A percentile compares a stretch with the other conserved stretches of the same genome.
Evolutionary conservation across 2,888 invertebrate genomes (phyloP).

Genomic region (Eristalis tenax): DNA sequence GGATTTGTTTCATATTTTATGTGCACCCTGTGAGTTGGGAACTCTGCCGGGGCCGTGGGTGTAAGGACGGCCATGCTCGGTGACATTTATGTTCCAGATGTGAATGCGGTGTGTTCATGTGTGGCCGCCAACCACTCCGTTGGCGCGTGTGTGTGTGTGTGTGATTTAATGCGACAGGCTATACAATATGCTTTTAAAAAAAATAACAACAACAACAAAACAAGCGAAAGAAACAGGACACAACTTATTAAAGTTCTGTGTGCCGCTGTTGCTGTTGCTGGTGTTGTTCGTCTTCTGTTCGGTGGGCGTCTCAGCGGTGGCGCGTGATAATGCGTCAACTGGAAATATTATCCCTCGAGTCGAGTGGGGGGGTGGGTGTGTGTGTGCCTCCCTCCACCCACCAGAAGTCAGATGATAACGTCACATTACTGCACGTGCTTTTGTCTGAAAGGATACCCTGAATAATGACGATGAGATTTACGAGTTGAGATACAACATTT

Average conservation of each 20-base stretch:
- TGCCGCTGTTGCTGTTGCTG: constrained; percentile 6
- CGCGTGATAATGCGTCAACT: constrained; percentile 62
- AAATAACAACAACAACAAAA: too few relatives aligned
- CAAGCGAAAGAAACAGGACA: constrained; percentile 17
- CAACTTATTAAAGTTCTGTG: constrained; percentile 51
- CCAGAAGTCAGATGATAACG: constrained; percentile 62
- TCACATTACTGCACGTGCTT: constrained; percentile 65
- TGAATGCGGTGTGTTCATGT: constrained; percentile 45
- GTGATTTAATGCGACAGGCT: constrained; percentile 67
- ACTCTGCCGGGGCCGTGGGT: not conserved
- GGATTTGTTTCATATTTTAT: constrained; percentile 69
- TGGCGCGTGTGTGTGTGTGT: not conserved
- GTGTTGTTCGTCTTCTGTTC: constrained; percentile 35
- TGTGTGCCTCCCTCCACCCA: not conserved
- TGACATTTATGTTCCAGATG: constrained; percentile 54
- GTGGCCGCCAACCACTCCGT: constrained; percentile 16
- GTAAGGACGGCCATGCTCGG: not conserved
- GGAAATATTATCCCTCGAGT: constrained; percentile 47
- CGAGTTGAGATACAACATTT: constrained; percentile 34
- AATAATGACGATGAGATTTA: constrained; percentile 68
- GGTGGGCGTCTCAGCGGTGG: constrained; percentile 43
- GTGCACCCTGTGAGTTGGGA: constrained; percentile 61
- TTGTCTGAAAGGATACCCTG: constrained; percentile 50
- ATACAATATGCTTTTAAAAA: constrained; percentile 65
- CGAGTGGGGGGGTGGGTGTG: constrained; percentile 11